Conservation (phyloP, 1,140 invertebrate genomes). For the Micrasema minimum region DNA sequence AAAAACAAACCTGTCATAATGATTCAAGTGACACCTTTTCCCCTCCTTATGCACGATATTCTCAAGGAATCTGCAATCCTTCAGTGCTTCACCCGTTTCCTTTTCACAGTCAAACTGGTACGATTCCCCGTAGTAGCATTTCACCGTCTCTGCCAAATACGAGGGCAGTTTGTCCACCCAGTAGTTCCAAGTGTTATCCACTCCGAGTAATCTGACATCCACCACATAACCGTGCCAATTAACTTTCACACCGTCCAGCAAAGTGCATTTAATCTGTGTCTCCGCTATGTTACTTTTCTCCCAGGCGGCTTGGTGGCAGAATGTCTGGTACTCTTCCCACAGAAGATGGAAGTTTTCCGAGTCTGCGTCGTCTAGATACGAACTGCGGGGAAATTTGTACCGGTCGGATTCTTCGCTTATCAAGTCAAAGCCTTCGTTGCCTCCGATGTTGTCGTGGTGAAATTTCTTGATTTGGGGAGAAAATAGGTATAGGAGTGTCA, state of each 20-base stretch:
- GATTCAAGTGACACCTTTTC: conserved; percentile 72
- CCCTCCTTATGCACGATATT: conserved; percentile 65
- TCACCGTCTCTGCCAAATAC: conserved; percentile 67
- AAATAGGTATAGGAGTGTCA: conserved; percentile 41
- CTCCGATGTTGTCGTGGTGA: conserved; percentile 46
- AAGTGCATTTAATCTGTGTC: conserved; percentile 75
- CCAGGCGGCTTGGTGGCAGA: conserved; percentile 77
- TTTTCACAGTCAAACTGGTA: conserved; percentile 67
- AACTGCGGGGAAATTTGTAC: conserved; percentile 50
- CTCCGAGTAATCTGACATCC: conserved; percentile 71
- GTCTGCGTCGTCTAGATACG: conserved; percentile 41
- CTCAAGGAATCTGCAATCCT: conserved; percentile 67
- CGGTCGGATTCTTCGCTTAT: conserved; percentile 56
- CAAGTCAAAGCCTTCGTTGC: conserved; percentile 45
- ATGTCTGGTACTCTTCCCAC: conserved; percentile 79
- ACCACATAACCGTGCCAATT: conserved; percentile 80
- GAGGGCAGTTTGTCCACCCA: conserved; percentile 71
- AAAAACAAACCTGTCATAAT: conserved; percentile 43
- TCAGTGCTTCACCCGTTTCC: conserved; percentile 61
- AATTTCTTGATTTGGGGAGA: conserved; percentile 48
- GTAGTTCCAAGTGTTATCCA: conserved; percentile 71
- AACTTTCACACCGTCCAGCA: conserved; percentile 73
- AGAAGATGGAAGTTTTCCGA: conserved; percentile 57
- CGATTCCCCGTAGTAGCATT: conserved; percentile 76
- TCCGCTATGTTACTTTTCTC: conserved; percentile 73